Evolutionary conservation across 2,113 vertebrate genomes (phyloP).

Genomic region (Machaerirhynchus nigripectus): DNA sequence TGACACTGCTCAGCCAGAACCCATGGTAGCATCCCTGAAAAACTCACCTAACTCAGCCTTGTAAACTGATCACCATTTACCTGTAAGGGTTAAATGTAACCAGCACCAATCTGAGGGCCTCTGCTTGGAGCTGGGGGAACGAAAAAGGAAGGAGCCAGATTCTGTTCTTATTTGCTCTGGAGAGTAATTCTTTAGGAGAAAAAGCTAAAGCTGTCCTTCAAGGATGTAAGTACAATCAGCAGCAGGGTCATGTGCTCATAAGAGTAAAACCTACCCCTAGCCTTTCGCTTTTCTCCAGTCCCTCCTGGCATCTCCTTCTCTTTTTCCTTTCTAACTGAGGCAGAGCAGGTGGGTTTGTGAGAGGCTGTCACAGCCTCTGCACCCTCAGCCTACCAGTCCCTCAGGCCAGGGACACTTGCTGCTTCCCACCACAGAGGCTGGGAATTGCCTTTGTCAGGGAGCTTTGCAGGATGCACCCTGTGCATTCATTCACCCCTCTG

Average conservation of each 20-base stretch:
- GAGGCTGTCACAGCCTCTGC: neutral
- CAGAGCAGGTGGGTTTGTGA: neutral
- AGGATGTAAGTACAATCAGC: neutral
- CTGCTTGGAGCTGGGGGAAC: neutral
- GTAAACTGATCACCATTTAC: rapidly evolving
- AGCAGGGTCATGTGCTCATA: neutral
- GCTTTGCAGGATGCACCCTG: neutral
- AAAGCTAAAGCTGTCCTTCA: neutral
- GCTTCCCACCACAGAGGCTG: neutral
- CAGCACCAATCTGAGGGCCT: rapidly evolving
- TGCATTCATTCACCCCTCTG: neutral
- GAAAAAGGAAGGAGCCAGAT: neutral
- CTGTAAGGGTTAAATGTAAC: neutral
- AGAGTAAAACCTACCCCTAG: neutral
- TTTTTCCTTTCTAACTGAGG: neutral
- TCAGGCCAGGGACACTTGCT: neutral
- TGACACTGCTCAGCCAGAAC: neutral
- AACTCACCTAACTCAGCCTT: neutral
- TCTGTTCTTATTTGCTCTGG: neutral
- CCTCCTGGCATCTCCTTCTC: neutral
- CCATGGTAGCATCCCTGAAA: neutral
- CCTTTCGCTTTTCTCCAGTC: neutral
- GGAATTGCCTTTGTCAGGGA: neutral
- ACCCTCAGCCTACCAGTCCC: neutral
- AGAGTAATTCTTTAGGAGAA: neutral